Conservation (phyloP, 2,888 invertebrate species). For the Aradus depressus region DNA sequence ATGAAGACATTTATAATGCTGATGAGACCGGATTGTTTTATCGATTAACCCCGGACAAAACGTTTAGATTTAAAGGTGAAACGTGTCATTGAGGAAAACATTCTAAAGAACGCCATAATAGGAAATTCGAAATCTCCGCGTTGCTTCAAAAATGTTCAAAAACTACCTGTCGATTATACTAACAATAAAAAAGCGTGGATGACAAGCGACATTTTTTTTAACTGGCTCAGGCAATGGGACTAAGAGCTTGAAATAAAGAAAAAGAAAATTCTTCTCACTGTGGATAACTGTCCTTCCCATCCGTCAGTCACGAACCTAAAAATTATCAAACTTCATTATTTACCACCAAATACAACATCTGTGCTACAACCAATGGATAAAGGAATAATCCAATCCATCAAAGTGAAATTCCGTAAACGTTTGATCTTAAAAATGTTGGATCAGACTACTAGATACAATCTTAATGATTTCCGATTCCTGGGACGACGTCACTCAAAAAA, state of each 20-base stretch:
- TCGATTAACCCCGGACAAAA: slow-evolving; percentile 31
- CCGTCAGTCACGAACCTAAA: neutral
- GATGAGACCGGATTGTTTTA: slow-evolving; percentile 33
- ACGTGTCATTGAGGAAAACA: slow-evolving; percentile 34
- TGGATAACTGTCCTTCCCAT: neutral
- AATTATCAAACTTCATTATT: neutral
- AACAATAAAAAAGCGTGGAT: neutral
- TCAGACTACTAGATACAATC: neutral
- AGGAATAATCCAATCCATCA: neutral
- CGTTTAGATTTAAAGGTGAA: slow-evolving; percentile 31
- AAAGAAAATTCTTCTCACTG: neutral
- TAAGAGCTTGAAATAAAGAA: neutral
- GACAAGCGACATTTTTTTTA: neutral
- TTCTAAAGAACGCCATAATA: slow-evolving; percentile 31
- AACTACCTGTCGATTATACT: neutral
- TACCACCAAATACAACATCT: slow-evolving; percentile 5
- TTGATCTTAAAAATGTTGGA: slow-evolving; percentile 1
- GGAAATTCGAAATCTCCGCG: neutral
- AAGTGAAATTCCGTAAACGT: neutral
- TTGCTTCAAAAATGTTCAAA: neutral
- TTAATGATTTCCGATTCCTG: neutral
- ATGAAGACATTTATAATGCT: slow-evolving; percentile 31
- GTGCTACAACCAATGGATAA: slow-evolving; percentile 5
- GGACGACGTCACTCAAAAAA: neutral
- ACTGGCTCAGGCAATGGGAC: neutral